Evolutionary conservation across 1,140 invertebrate species (phyloP).

Genomic region (Zaprionus davidi): DNA sequence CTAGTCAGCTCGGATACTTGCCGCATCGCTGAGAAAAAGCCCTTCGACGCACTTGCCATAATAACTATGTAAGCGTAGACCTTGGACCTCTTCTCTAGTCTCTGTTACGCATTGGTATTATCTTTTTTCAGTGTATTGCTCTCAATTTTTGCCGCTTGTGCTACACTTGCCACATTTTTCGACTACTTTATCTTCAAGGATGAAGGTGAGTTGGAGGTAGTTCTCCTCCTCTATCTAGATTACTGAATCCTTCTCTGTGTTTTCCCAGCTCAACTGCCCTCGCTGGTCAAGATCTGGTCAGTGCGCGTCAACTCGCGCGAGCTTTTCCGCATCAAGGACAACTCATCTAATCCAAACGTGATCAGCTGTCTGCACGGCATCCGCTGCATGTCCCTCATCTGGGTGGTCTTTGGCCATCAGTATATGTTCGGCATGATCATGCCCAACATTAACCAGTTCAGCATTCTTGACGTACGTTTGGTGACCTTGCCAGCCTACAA

Average conservation of each 20-base stretch:
- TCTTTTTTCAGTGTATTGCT: slow-evolving; percentile 47
- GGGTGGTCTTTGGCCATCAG: slow-evolving; percentile 88
- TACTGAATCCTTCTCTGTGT: neutral
- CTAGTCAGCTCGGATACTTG: slow-evolving; percentile 34
- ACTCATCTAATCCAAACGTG: slow-evolving; percentile 57
- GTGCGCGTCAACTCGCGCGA: slow-evolving; percentile 48
- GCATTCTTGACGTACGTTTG: slow-evolving; percentile 10
- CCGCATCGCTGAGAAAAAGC: slow-evolving; percentile 30
- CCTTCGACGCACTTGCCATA: slow-evolving; percentile 45
- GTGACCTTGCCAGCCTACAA: accelerated
- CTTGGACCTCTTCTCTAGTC: neutral
- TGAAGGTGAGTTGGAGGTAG: slow-evolving; percentile 30
- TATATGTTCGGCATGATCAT: slow-evolving; percentile 59
- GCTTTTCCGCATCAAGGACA: slow-evolving; percentile 43
- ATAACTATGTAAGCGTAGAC: slow-evolving; percentile 56
- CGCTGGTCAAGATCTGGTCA: slow-evolving; percentile 51
- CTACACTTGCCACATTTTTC: slow-evolving; percentile 43
- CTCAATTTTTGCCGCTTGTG: slow-evolving; percentile 30
- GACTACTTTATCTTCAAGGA: slow-evolving; percentile 48
- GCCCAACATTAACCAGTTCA: slow-evolving; percentile 64
- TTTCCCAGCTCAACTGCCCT: slow-evolving; percentile 41
- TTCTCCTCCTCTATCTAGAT: neutral
- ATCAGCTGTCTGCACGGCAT: slow-evolving; percentile 86
- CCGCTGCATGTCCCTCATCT: slow-evolving; percentile 87
- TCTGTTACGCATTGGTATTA: too few species aligned